A percentile compares a stretch with the other conserved stretches of the same genome.
Conservation (phyloP, 2,888 invertebrate species). For the Metallyticus violacea region DNA sequence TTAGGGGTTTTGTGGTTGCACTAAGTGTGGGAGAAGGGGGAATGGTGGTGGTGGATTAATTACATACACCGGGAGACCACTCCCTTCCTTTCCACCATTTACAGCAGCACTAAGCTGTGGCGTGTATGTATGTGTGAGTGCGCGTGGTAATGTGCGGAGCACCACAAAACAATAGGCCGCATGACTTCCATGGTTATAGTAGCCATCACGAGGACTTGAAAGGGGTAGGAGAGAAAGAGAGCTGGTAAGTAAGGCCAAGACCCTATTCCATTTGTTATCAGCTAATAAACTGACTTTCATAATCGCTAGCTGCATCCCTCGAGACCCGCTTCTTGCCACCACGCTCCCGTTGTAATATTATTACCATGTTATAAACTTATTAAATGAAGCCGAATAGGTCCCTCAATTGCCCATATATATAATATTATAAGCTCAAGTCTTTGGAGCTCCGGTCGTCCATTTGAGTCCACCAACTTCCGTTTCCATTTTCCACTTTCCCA, state of each 20-base stretch:
- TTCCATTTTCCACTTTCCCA: not conserved
- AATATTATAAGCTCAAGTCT: not conserved
- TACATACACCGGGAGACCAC: constrained; percentile 14
- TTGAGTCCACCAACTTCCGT: not conserved
- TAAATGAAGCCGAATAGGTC: constrained; percentile 2
- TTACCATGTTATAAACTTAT: constrained; percentile 5
- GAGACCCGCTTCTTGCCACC: not conserved
- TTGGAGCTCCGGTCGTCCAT: not conserved
- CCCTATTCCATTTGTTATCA: constrained; percentile 28
- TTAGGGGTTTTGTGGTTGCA: constrained; percentile 12
- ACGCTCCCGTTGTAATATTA: not conserved
- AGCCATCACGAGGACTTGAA: not conserved
- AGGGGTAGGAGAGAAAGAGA: not conserved
- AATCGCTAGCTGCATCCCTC: not conserved
- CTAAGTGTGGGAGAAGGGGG: constrained; percentile 4
- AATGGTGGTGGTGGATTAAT: constrained; percentile 21
- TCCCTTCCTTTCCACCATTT: not conserved
- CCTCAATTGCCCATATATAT: not conserved
- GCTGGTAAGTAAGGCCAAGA: constrained; percentile 11
- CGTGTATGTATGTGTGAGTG: not conserved
- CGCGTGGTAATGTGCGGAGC: not conserved
- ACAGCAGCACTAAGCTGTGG: not conserved
- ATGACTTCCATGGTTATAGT: not conserved
- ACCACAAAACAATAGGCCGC: not conserved
- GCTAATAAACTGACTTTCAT: constrained; percentile 26